Evolutionary conservation across 2,888 invertebrate genomes (phyloP).

Genomic region (Cantharis flavilabris): DNA sequence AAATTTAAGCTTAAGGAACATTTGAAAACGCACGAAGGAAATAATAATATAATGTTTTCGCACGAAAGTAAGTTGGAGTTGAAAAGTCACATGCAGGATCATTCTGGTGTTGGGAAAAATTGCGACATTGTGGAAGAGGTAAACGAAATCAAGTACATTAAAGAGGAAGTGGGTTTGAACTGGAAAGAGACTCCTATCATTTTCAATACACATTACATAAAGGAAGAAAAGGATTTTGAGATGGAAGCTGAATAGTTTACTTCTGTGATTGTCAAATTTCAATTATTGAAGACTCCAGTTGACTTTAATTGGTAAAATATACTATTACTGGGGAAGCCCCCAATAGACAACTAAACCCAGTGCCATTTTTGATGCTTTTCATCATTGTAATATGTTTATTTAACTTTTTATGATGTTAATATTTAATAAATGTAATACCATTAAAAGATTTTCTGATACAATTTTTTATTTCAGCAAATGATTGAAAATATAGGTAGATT

Average conservation of each 20-base stretch:
- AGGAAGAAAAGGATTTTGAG: background rate
- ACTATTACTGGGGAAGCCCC: background rate
- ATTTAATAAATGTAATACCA: too few species aligned
- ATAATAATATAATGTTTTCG: background rate
- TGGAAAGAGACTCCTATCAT: background rate
- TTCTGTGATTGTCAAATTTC: background rate
- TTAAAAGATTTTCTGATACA: too few species aligned
- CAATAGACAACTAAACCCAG: too few species aligned
- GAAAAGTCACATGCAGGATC: background rate
- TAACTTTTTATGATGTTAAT: background rate
- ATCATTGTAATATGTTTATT: background rate
- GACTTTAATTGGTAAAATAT: too few species aligned
- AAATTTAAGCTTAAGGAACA: constrained; percentile 11
- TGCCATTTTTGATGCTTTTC: too few species aligned
- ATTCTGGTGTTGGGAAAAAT: background rate
- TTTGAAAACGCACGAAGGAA: background rate
- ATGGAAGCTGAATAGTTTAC: background rate
- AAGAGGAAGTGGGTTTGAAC: background rate
- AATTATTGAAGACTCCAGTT: too few species aligned
- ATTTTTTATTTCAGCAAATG: too few species aligned
- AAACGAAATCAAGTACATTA: background rate
- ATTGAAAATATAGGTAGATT: too few species aligned
- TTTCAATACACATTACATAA: background rate
- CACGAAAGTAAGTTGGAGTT: background rate
- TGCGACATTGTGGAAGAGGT: too few species aligned